A percentile compares a stretch with the other conserved stretches of the same genome.
These are phyloP conservation scores for Yasuhikotakia modesta DNA, from an alignment of 2,797 vertebrate species.

Conservation along the genomic window DNA sequence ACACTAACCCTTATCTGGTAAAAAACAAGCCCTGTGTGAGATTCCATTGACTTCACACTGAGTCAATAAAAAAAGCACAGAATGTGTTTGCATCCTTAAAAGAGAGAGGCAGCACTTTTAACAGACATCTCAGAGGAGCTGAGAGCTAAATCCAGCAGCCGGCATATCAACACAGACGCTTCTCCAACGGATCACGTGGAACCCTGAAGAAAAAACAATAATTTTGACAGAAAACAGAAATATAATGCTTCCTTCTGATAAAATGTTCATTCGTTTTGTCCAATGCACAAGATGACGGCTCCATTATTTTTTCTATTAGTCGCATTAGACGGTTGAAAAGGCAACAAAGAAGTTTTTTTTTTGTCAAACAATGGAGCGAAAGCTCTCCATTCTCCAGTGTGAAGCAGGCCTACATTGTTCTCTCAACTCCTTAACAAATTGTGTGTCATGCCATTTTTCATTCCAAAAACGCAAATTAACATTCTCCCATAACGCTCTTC, in stretches of 20 bases:
- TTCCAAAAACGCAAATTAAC: constrained; percentile 21
- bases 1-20: neutral
- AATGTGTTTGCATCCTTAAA: constrained; percentile 39
- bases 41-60: neutral
- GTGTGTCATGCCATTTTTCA: neutral
- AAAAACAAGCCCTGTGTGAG: neutral
- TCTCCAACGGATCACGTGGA: constrained; percentile 38
- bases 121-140: constrained; percentile 24
- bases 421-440: neutral
- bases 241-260: constrained; percentile 35
- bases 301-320: too few species aligned
- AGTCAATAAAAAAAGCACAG: constrained; percentile 18
- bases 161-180: constrained; percentile 39
- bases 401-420: neutral
- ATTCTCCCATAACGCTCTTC: constrained; percentile 8
- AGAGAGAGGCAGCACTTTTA: constrained; percentile 32
- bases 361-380: neutral
- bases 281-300: neutral
- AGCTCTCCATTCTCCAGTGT: neutral
- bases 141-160: constrained; percentile 35
- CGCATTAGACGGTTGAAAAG: neutral
- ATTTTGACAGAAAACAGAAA: constrained; percentile 25
- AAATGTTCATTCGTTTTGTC: constrained; percentile 29
- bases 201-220: constrained; percentile 19
- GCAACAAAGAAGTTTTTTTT: neutral